Evolutionary conservation across 2,797 vertebrate genomes (phyloP), one percentile per base, ranked within the genome.

Genomic region (Antrozous pallidus): DNA sequence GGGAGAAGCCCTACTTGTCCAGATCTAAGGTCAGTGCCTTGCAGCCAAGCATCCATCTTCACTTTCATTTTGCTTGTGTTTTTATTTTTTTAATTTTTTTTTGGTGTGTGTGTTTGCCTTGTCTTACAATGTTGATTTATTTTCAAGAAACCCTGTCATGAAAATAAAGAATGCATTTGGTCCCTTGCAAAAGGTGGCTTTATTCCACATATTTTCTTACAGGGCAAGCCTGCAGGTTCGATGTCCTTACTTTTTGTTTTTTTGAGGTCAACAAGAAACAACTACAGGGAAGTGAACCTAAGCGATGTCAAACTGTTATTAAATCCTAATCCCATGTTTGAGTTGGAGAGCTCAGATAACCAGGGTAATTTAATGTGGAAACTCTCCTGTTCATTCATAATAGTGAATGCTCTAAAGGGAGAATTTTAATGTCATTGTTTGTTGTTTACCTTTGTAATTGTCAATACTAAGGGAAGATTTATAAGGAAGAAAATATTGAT

Each of bases 121-220:
- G 93, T 93, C 91, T 89, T 78, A 58, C 49, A 47, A 78, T 61
- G 56, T 20, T 96, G 93, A 96, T 89, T 94, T 96, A 96, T 96
- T 91, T 93, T 85, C 40, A 74, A 88, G 77, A 94, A 94, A 91
- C 33, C 56, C 95, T 96, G 94, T 85, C 95, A 91, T 84, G 91
- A 88, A 96, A 91, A 93, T 95, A 80, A 96, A 96, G 87, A 91
- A 91, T 91, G 79, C 51, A 80, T 96, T 93, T 70, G 8, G 71
- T 91, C 38, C 56, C 63, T 91, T 77, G 65, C 84, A 96, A 87
- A 90, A 90, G 85, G 74, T 82, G 61, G 28, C 70, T 85, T 79
- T 82, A 33, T 38, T 49, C 17, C 45, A 20, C 3, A 11, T 8
- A 22, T 88, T 71, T 26, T 82, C 33, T 79, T 36, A 45, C 11